Conservation (phyloP, 2,797 vertebrate species). For the Neosilurus hyrtlii region DNA sequence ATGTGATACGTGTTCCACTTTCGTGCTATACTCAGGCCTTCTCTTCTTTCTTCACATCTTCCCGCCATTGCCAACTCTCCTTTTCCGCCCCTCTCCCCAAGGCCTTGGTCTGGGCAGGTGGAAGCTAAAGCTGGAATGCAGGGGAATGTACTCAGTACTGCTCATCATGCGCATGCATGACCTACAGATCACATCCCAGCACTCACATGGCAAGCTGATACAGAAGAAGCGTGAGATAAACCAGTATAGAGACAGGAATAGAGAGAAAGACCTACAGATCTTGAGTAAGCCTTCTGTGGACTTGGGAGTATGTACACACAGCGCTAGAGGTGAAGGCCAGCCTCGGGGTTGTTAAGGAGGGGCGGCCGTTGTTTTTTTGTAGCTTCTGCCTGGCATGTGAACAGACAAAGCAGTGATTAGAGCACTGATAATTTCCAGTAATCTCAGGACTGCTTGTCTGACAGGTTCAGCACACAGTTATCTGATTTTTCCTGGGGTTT, state of each 20-base stretch:
- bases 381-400: conserved; percentile 8
- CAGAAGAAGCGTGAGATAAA: conserved; percentile 25
- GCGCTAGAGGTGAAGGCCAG: conserved; percentile 36
- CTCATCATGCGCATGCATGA: conserved; percentile 23
- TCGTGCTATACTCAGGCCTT: not conserved
- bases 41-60: conserved; percentile 12
- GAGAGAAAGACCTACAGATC: not conserved
- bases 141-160: not conserved
- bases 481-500: not conserved
- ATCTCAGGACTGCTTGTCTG: conserved; percentile 1
- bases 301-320: conserved; percentile 42
- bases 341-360: conserved; percentile 31
- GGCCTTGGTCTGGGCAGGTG: conserved; percentile 33
- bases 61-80: not conserved
- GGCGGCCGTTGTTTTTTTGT: conserved; percentile 34
- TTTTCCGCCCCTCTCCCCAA: not conserved
- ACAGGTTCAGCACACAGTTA: not conserved
- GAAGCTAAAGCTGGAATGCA: conserved; percentile 42
- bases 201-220: conserved; percentile 31
- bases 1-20: not conserved
- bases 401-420: conserved; percentile 36
- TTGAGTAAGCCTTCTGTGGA: not conserved
- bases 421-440: conserved; percentile 28
- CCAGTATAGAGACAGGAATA: conserved; percentile 26
- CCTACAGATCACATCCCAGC: not conserved